A percentile compares a stretch with the other conserved stretches of the same genome.
Conservation (phyloP, 2,797 vertebrate genomes). For the Amniataba percoides region DNA sequence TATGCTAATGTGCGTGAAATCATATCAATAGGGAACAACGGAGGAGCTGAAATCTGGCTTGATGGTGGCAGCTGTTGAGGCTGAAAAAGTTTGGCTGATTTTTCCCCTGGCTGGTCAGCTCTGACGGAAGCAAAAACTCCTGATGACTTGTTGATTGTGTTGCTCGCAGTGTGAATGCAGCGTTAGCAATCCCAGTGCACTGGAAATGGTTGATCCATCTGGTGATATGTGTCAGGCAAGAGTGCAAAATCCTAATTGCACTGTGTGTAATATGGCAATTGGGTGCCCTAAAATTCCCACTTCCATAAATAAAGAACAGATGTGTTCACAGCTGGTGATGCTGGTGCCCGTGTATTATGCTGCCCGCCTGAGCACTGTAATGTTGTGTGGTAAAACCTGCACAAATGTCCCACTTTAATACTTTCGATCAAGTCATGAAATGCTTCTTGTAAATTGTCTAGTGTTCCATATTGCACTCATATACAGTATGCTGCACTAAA, state of each 20-base stretch:
- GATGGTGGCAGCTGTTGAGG: conserved; percentile 12
- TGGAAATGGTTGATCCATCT: conserved; percentile 17
- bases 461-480: conserved; percentile 48
- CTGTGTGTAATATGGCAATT: conserved; percentile 43
- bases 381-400: conserved; percentile 53
- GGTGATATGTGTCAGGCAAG: conserved; percentile 15
- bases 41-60: conserved; percentile 4
- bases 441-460: conserved; percentile 41
- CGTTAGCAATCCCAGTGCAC: conserved; percentile 3
- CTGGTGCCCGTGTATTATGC: conserved; percentile 39
- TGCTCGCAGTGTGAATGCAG: conserved; percentile 29
- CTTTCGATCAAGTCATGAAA: conserved; percentile 61
- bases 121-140: conserved; percentile 3
- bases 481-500: conserved; percentile 50
- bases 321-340: conserved; percentile 65
- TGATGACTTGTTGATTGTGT: conserved; percentile 31
- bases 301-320: conserved; percentile 57
- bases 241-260: conserved; percentile 40
- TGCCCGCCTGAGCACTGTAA: conserved; percentile 46
- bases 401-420: conserved; percentile 48
- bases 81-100: background rate
- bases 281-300: conserved; percentile 41
- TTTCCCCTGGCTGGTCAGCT: conserved; percentile 9
- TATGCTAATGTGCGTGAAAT: background rate
- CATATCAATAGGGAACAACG: conserved; percentile 8